A percentile compares a stretch with the other conserved stretches of the same genome.
phyloP scores from a whole-genome alignment of 2,113 vertebrate species.

The Nerophis ophidion region DNA sequence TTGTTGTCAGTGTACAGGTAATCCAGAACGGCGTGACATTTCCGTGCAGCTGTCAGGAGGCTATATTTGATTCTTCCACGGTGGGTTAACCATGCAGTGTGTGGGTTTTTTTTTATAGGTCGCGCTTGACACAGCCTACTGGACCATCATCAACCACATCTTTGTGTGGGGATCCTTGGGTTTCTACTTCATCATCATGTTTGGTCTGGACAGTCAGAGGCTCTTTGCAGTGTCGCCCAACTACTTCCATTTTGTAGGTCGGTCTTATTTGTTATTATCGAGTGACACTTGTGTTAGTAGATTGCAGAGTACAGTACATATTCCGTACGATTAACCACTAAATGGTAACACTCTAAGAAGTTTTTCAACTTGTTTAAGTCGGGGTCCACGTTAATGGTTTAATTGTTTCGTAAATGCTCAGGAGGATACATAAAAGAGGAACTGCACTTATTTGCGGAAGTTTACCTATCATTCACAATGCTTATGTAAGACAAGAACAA shows the following conservation, averaged over 20 bases:
- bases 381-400: no score
- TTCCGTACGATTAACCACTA: no score
- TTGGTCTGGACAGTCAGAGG: constrained; percentile 84
- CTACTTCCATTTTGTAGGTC: constrained; percentile 92
- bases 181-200: constrained; percentile 84
- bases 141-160: constrained; percentile 93
- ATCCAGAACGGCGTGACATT: constrained; percentile 9
- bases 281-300: no score
- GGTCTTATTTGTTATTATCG: constrained; percentile 39
- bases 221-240: constrained; percentile 90
- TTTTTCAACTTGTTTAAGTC: no score
- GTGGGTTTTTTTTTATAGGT: constrained; percentile 73
- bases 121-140: constrained; percentile 87
- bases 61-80: neutral
- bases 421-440: no score
- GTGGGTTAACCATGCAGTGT: constrained; percentile 16
- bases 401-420: no score
- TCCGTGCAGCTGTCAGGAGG: neutral
- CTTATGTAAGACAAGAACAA: no score
- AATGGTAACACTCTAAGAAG: no score
- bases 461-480: no score
- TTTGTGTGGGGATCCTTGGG: constrained; percentile 93
- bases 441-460: no score
- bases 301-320: no score
- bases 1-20: constrained; percentile 93